Percentiles rank a stretch among this genome's conserved stretches.
These are phyloP conservation scores for Fistularia commersonii DNA, from an alignment of 2,797 vertebrate genomes.

Conservation along the genomic window DNA sequence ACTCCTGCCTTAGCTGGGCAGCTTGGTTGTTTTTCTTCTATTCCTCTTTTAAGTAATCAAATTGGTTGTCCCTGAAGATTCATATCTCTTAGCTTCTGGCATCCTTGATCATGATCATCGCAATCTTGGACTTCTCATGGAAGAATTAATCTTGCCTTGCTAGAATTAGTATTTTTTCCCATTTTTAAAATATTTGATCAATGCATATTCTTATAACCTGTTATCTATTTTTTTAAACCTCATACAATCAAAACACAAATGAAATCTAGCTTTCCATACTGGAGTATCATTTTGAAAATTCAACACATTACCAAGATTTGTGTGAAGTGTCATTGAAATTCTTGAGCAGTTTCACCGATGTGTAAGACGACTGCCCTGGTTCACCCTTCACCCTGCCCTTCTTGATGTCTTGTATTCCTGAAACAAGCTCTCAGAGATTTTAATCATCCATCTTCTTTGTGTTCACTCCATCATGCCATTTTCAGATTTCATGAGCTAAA, in stretches of 20 bases:
- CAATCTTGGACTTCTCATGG: slow-evolving; percentile 8
- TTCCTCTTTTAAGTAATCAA: not conserved
- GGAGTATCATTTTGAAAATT: not conserved
- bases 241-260: not conserved
- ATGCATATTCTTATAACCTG: not conserved
- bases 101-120: slow-evolving; percentile 3
- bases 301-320: not conserved
- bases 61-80: slow-evolving; percentile 16
- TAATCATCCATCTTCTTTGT: slow-evolving; percentile 6
- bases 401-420: slow-evolving; percentile 5
- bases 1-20: not conserved
- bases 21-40: slow-evolving; percentile 3
- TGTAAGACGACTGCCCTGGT: slow-evolving; percentile 1
- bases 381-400: slow-evolving; percentile 1
- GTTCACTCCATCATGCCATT: not conserved
- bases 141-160: slow-evolving; percentile 15
- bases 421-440: not conserved
- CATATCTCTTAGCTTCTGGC: not conserved
- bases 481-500: slow-evolving; percentile 9
- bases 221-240: not conserved
- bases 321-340: slow-evolving; percentile 1
- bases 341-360: slow-evolving; percentile 18
- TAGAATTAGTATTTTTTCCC: not conserved
- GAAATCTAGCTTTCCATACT: not conserved
- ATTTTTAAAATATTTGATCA: not conserved